These are phyloP conservation scores for Fratercula arctica DNA, from an alignment of 2,797 vertebrate genomes.

Conservation along the genomic window DNA sequence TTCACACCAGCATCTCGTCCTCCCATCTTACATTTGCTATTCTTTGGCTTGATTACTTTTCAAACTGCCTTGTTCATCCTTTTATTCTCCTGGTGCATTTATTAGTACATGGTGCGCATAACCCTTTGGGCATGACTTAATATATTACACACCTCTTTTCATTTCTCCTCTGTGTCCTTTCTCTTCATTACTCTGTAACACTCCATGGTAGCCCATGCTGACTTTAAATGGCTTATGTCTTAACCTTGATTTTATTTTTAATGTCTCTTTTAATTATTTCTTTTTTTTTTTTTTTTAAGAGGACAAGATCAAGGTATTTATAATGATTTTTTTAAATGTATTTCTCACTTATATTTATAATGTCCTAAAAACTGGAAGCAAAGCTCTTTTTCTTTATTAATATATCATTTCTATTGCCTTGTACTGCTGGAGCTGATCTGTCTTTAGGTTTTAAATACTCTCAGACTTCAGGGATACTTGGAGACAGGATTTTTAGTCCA, in stretches of 20 bases:
- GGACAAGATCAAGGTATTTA: not conserved
- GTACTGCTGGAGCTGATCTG: not conserved
- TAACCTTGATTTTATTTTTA: conserved; percentile 55
- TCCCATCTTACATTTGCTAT: not conserved
- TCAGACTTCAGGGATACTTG: conserved; percentile 24
- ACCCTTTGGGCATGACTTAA: conserved; percentile 57
- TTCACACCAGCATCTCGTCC: not conserved
- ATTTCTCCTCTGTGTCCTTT: conserved; percentile 66
- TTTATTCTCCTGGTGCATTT: conserved; percentile 29
- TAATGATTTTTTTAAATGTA: conserved; percentile 4
- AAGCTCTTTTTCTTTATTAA: conserved; percentile 42
- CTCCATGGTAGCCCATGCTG: not conserved
- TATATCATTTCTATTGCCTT: conserved; percentile 38
- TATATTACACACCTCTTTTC: conserved; percentile 30
- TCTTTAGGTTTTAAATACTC: conserved; percentile 36
- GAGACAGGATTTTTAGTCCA: conserved; percentile 37
- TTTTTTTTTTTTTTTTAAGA: not conserved
- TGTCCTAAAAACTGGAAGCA: conserved; percentile 10
- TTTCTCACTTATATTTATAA: conserved; percentile 53
- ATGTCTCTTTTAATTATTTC: not conserved
- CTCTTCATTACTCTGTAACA: conserved; percentile 46
- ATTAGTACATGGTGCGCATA: conserved; percentile 57
- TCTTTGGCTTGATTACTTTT: conserved; percentile 36
- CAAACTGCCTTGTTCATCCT: conserved; percentile 32
- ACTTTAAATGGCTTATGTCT: conserved; percentile 36